Conservation (phyloP, 2,888 invertebrate species). For the Lasioglossum marginatum region DNA sequence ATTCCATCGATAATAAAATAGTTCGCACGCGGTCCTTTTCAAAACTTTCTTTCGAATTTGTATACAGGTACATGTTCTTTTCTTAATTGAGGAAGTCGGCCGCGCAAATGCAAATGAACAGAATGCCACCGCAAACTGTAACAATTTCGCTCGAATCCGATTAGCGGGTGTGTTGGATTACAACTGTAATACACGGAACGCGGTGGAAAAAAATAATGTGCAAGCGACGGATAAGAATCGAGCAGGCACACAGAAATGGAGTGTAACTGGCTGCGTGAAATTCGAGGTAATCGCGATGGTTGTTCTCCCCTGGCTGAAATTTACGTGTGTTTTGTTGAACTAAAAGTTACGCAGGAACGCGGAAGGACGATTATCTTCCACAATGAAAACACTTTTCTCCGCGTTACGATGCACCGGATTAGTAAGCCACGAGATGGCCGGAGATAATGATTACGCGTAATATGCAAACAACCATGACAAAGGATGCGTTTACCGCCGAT, state of each 20-base stretch:
- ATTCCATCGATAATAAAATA: background rate
- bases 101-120: background rate
- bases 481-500: background rate
- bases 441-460: slow-evolving; percentile 10
- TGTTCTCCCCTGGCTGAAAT: slow-evolving; percentile 23
- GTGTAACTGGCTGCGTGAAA: slow-evolving; percentile 1
- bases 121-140: background rate
- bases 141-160: background rate
- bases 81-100: background rate
- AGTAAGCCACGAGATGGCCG: slow-evolving; percentile 1
- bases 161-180: background rate
- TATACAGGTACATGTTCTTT: background rate
- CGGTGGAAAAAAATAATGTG: background rate
- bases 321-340: background rate
- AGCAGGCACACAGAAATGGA: background rate
- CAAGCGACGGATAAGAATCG: slow-evolving; percentile 6
- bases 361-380: slow-evolving; percentile 29
- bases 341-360: slow-evolving; percentile 33
- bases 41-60: slow-evolving; percentile 14
- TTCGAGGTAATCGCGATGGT: slow-evolving; percentile 8
- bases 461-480: background rate
- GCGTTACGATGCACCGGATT: background rate
- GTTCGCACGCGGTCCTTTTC: background rate
- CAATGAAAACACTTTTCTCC: slow-evolving; percentile 15
- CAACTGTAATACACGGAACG: background rate